Evolutionary conservation across 2,113 vertebrate genomes (phyloP).

Genomic region (Galeopterus variegatus): DNA sequence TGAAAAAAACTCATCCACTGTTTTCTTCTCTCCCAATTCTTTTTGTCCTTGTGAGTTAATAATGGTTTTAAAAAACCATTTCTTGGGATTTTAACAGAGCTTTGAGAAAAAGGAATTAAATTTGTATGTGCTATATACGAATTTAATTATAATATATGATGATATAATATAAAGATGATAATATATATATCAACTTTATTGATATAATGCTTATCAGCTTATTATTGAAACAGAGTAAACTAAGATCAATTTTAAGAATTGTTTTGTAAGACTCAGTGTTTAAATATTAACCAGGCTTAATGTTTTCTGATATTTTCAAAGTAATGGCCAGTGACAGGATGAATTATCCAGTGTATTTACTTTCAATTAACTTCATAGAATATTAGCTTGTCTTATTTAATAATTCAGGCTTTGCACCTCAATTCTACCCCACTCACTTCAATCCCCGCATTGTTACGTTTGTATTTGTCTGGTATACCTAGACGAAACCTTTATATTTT

Average conservation of each 20-base stretch:
- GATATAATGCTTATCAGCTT: not conserved
- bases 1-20: not conserved
- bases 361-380: not conserved
- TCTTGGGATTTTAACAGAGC: not conserved
- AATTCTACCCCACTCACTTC: not conserved
- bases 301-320: not conserved
- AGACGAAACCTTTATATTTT: not conserved
- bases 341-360: not conserved
- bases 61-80: not conserved
- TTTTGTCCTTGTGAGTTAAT: not conserved
- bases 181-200: no score
- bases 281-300: not conserved
- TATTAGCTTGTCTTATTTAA: not conserved
- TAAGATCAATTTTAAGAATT: not conserved
- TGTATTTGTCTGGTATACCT: not conserved
- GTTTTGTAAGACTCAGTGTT: not conserved
- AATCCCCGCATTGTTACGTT: not conserved
- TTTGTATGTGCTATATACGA: not conserved
- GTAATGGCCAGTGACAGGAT: not conserved
- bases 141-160: no score
- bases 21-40: not conserved
- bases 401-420: no score
- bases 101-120: not conserved
- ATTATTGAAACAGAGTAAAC: not conserved
- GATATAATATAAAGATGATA: no score